Percentiles rank a stretch among this genome's conserved stretches.
phyloP scores from a whole-genome alignment of 2,888 invertebrate genomes.

The Hesperia comma region DNA sequence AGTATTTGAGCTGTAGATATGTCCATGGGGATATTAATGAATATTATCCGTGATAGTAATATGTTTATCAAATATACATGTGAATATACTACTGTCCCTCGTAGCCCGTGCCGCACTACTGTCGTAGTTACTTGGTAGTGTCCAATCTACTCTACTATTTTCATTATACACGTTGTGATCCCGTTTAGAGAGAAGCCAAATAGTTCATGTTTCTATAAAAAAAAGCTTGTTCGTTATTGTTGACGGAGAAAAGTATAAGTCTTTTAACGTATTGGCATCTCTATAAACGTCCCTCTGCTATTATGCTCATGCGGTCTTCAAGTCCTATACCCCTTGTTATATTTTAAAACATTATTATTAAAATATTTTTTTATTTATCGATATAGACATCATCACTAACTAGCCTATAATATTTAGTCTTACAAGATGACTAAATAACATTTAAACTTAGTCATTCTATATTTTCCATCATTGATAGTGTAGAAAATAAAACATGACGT shows the following conservation, averaged over 20 bases:
- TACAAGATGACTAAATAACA: no score
- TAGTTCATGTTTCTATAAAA: no score
- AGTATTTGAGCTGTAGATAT: slow-evolving; percentile 14
- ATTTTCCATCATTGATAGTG: background rate
- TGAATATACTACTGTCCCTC: slow-evolving; percentile 19
- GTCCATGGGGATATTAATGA: slow-evolving; percentile 5
- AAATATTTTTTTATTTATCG: no score
- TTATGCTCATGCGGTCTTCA: background rate
- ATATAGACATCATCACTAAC: no score
- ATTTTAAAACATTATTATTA: background rate
- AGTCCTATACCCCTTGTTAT: background rate
- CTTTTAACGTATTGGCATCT: background rate
- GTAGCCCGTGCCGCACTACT: slow-evolving; percentile 34
- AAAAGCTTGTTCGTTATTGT: no score
- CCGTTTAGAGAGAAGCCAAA: slow-evolving; percentile 12
- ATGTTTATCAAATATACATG: slow-evolving; percentile 11
- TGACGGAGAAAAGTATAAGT: no score
- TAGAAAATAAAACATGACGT: background rate
- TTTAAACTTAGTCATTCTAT: background rate
- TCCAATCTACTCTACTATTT: background rate
- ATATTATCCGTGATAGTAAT: slow-evolving; percentile 1
- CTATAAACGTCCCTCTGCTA: background rate
- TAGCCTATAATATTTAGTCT: no score
- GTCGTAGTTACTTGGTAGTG: slow-evolving; percentile 20
- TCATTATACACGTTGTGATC: slow-evolving; percentile 1